A percentile compares a stretch with the other conserved stretches of the same genome.
These are phyloP conservation scores for Orbicella faveolata DNA, from an alignment of 64 coral and sea anemone genomes.

Conservation along the genomic window DNA sequence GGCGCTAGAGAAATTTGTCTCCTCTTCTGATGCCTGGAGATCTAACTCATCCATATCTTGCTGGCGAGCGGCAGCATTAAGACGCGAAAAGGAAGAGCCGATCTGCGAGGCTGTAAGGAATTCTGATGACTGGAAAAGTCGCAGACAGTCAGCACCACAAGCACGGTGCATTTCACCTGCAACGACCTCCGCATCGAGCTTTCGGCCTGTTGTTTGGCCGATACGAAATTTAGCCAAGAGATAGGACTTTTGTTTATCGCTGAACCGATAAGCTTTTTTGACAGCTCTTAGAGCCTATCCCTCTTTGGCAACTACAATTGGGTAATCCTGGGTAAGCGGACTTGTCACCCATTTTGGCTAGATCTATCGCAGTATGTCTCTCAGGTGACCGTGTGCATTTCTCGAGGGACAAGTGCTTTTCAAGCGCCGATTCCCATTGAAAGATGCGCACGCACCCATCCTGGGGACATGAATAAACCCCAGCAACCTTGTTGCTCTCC, in stretches of 20 bases:
- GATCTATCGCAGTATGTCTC: too few relatives aligned
- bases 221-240: too few relatives aligned
- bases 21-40: conserved; percentile 52
- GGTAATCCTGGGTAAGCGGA: too few relatives aligned
- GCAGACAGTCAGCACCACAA: conserved; percentile 14
- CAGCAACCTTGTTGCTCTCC: background rate
- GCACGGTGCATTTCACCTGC: background rate
- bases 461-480: conserved; percentile 51
- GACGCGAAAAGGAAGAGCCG: conserved; percentile 31
- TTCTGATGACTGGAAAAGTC: conserved; percentile 42
- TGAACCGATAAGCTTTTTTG: too few relatives aligned
- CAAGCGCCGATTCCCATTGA: background rate
- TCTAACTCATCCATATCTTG: conserved; percentile 39
- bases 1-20: too few relatives aligned
- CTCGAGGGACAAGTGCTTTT: conserved; percentile 43
- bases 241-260: too few relatives aligned
- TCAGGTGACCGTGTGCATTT: conserved; percentile 56
- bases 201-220: too few relatives aligned
- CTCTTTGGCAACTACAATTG: too few relatives aligned
- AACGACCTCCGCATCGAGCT: too few relatives aligned
- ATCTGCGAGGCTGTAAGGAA: conserved; percentile 37
- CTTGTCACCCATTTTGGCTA: background rate
- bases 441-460: conserved; percentile 49
- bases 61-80: conserved; percentile 25
- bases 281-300: too few relatives aligned